Conservation (phyloP, 2,113 vertebrate genomes). For the Rhinichthys klamathensis region DNA sequence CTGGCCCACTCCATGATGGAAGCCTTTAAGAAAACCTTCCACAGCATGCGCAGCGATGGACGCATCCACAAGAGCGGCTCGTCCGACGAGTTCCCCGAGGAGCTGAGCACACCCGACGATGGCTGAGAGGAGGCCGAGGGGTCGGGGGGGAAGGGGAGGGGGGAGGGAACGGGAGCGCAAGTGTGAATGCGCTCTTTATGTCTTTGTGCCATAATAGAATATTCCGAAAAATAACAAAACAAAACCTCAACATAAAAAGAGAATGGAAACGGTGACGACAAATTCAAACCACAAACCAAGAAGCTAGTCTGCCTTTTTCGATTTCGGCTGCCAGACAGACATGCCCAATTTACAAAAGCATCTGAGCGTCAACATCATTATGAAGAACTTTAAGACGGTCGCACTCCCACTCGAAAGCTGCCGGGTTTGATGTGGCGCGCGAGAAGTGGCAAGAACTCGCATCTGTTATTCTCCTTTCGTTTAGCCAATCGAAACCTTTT, state of each 20-base stretch:
- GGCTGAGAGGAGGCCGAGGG: conserved; percentile 63
- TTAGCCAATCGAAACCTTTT: conserved; percentile 25
- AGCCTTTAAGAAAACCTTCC: conserved; percentile 98
- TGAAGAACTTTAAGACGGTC: neutral
- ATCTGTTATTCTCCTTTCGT: conserved; percentile 17
- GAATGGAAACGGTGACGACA: neutral
- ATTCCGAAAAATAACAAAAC: neutral
- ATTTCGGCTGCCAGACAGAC: conserved; percentile 44
- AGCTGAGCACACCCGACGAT: conserved; percentile 87
- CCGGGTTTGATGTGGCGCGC: neutral
- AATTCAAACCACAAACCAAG: conserved; percentile 25
- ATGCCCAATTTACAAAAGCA: conserved; percentile 28
- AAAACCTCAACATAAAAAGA: neutral
- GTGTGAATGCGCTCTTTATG: conserved; percentile 42
- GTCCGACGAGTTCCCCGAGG: conserved; percentile 87
- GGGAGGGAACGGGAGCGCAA: conserved; percentile 65
- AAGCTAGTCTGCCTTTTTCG: conserved; percentile 54
- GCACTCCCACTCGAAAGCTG: conserved; percentile 10
- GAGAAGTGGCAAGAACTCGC: conserved; percentile 1
- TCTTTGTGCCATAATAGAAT: conserved; percentile 51
- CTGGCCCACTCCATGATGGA: conserved; percentile 99
- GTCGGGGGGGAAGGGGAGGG: conserved; percentile 30
- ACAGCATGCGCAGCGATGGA: conserved; percentile 96
- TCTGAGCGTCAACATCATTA: neutral
- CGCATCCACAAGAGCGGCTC: conserved; percentile 94